Evolutionary conservation across 2,113 vertebrate genomes (phyloP).

Genomic region (Mohoua ochrocephala): DNA sequence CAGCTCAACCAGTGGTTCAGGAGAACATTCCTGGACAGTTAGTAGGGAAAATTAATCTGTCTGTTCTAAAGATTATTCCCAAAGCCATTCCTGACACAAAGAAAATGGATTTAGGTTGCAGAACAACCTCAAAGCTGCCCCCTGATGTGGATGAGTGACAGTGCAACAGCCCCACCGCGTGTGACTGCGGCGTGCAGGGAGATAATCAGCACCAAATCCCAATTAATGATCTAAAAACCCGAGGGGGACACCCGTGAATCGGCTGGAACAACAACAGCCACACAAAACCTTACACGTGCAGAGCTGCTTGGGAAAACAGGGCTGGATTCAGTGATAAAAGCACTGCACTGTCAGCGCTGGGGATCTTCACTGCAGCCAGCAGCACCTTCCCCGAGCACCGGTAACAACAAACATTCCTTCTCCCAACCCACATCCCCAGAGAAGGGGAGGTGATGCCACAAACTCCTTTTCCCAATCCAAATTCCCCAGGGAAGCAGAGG

Average conservation of each 20-base stretch:
- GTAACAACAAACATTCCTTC: background rate
- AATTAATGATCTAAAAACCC: accelerated
- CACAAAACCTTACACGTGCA: background rate
- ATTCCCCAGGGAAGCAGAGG: too few relatives aligned
- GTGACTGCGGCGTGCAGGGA: accelerated
- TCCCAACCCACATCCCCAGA: too few relatives aligned
- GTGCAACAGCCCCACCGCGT: accelerated
- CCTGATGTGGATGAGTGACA: accelerated
- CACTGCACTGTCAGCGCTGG: accelerated
- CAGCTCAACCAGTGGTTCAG: background rate
- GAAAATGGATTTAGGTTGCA: accelerated
- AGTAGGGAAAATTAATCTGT: background rate
- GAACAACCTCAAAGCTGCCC: background rate
- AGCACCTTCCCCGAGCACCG: background rate
- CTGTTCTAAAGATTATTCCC: background rate
- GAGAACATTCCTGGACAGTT: constrained; percentile 4
- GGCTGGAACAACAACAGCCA: background rate
- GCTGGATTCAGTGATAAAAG: background rate
- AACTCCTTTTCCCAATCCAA: too few relatives aligned
- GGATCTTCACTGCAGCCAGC: background rate
- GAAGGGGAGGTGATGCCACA: too few relatives aligned
- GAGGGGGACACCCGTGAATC: background rate
- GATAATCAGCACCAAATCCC: background rate
- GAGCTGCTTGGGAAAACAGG: background rate
- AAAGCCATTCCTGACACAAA: background rate